Evolutionary conservation across 2,113 vertebrate species (phyloP), one percentile per base, ranked within the genome.

Genomic region (Boulengerochromis microlepis): DNA sequence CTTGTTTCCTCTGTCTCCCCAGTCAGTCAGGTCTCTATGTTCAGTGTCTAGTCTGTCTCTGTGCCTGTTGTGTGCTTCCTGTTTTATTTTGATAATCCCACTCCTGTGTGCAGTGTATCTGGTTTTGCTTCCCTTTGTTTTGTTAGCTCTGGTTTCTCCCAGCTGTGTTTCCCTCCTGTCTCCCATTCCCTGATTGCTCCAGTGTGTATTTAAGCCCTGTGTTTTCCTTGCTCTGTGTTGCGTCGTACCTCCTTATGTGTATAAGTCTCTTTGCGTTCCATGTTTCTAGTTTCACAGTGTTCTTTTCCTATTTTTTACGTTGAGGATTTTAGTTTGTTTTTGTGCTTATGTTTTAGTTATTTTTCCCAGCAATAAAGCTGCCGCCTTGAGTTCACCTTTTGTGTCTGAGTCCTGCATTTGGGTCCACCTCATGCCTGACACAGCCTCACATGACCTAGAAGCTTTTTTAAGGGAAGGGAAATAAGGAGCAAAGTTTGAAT

Each of bases 221-320:
- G 57, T 33, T 10, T 33, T 33, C 16, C 1, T 61, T 61, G 29
- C 5, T 10, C 9, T 10, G 57, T 10, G 29, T 61, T 31, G 57
- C 1, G 0, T 61, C 0, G 2, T 61, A 3, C 9, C 9, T 19
- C 57, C 57, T 61, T 33, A 19, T 7, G 5, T 33, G 57, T 61
- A 61, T 33, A 61, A 6, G 29, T 33, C 2, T 19, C 57, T 33
- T 61, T 61, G 29, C 1, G 3, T 1, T 19, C 29, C 29, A 4
- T 19, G 8, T 61, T 33, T 61, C 2, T 61, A 61, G 29, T 19
- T 61, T 61, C 15, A 33, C 9, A 61, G 0, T 61, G 29, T 18
- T 59, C 8, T 59, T 18, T 59, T 59, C 57, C 57, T 31, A 0
- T 18, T 59, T 59, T 59, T 59, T 8, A 59, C 0, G 2, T 10